A percentile compares a stretch with the other conserved stretches of the same genome.
Evolutionary conservation across 2,888 invertebrate genomes (phyloP).

Genomic region (Parelbella ahira): DNA sequence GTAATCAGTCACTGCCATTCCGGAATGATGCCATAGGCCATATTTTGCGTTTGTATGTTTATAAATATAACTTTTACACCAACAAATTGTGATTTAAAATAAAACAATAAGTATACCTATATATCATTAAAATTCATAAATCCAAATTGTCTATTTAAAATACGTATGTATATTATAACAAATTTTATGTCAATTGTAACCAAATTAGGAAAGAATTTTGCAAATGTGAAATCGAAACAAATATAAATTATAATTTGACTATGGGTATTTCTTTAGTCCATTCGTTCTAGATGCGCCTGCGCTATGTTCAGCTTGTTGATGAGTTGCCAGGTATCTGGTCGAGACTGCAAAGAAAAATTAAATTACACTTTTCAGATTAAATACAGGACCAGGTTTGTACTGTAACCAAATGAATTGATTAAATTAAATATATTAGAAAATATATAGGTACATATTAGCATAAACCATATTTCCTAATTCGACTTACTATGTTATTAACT

Average conservation of each 20-base stretch:
- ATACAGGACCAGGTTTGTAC: no score
- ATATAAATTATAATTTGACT: slow-evolving; percentile 6
- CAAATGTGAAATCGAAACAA: slow-evolving; percentile 10
- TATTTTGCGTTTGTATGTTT: no score
- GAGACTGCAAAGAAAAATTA: slow-evolving; percentile 55
- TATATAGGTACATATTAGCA: no score
- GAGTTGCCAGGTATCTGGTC: slow-evolving; percentile 66
- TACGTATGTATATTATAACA: no score
- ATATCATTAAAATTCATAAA: no score
- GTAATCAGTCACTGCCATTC: slow-evolving; percentile 18
- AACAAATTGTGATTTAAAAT: slow-evolving; percentile 8
- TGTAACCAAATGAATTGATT: no score
- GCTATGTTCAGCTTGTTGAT: slow-evolving; percentile 68
- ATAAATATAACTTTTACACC: slow-evolving; percentile 8
- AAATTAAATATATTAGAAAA: no score
- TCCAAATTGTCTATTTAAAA: not conserved
- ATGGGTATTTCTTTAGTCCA: slow-evolving; percentile 51
- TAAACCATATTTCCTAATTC: no score
- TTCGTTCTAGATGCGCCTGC: slow-evolving; percentile 69
- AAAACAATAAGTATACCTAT: slow-evolving; percentile 5
- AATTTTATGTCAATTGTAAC: no score
- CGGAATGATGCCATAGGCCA: slow-evolving; percentile 1
- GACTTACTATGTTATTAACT: no score
- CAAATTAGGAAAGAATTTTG: not conserved
- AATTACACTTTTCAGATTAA: no score